Conservation (phyloP, 2,113 vertebrate species). For the Acrocephalus kingi region DNA sequence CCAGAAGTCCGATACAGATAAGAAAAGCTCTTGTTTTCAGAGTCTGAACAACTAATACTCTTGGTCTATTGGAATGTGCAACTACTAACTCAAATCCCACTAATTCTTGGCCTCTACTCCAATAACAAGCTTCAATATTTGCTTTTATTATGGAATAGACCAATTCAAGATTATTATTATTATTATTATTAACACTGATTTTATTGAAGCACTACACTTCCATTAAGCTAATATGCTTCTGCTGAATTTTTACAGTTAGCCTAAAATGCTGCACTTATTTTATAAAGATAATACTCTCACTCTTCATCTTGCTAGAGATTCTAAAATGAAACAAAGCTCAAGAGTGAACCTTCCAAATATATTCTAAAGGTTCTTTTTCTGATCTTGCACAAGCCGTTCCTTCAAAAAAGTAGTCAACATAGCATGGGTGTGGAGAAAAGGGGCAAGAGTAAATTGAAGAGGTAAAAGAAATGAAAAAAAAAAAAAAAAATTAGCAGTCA, state of each 20-base stretch:
- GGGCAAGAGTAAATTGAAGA: not conserved
- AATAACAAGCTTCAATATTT: not conserved
- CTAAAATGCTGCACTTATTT: not conserved
- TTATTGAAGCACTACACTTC: not conserved
- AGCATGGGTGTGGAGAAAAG: not conserved
- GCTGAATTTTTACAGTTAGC: not conserved
- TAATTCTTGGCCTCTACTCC: not conserved
- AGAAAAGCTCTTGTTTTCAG: not conserved
- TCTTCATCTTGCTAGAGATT: not conserved
- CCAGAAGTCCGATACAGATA: not conserved
- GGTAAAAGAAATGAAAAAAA: not conserved
- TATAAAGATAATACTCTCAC: not conserved
- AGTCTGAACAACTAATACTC: not conserved
- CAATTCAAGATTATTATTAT: not conserved
- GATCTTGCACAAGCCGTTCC: not conserved
- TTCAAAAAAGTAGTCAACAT: not conserved
- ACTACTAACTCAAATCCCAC: not conserved
- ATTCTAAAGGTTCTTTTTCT: not conserved
- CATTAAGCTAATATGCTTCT: not conserved
- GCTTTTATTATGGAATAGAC: not conserved
- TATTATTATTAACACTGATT: not conserved
- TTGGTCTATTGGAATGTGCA: not conserved
- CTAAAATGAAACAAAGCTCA: not conserved
- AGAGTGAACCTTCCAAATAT: not conserved
- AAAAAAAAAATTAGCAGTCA: not conserved